These are phyloP conservation scores for Belonocnema kinseyi DNA, from an alignment of 1,140 invertebrate genomes.

Conservation along the genomic window DNA sequence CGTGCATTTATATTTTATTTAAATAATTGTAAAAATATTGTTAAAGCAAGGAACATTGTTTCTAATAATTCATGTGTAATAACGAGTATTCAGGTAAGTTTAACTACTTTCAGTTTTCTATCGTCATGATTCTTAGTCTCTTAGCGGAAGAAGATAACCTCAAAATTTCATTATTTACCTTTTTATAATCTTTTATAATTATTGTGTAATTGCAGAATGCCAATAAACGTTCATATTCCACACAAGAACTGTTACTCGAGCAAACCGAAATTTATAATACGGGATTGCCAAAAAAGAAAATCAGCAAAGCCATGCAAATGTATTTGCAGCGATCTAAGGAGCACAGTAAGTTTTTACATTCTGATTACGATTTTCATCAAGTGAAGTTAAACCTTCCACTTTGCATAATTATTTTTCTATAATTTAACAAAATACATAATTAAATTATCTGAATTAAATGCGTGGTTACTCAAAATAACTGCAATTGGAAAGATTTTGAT, in stretches of 20 bases:
- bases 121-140: not conserved
- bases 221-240: conserved; percentile 2
- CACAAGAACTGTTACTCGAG: not conserved
- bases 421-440: too few relatives aligned
- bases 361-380: not conserved
- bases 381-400: too few relatives aligned
- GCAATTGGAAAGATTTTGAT: too few relatives aligned
- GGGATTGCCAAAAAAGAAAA: conserved; percentile 69
- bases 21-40: conserved; percentile 34
- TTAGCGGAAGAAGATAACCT: not conserved
- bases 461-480: too few relatives aligned
- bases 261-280: not conserved
- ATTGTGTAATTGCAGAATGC: conserved; percentile 1
- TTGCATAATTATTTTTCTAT: too few relatives aligned
- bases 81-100: conserved; percentile 33
- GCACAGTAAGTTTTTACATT: conserved; percentile 77
- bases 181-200: not conserved
- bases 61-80: conserved; percentile 27
- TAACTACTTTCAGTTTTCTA: not conserved
- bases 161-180: not conserved
- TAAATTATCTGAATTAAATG: too few relatives aligned
- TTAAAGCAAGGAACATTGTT: conserved; percentile 17
- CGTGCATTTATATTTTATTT: conserved; percentile 16
- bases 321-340: conserved; percentile 89
- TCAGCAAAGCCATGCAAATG: conserved; percentile 91